Evolutionary conservation across 2,113 vertebrate genomes (phyloP).

Genomic region (Pavo muticus): DNA sequence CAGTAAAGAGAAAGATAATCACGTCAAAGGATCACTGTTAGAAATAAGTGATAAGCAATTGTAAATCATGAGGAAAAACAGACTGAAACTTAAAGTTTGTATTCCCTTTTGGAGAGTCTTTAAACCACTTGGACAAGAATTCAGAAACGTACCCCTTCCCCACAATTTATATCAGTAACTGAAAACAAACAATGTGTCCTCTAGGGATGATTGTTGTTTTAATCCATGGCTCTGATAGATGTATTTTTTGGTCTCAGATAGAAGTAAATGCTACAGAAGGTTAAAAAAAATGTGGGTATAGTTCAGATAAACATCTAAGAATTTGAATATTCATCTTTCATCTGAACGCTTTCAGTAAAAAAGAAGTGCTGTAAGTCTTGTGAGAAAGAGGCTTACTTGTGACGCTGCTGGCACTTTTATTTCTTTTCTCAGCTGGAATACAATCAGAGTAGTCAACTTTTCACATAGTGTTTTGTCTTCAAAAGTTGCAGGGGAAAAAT

Average conservation of each 20-base stretch:
- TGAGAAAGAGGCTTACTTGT: conserved; percentile 54
- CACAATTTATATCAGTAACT: neutral
- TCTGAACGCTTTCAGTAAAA: conserved; percentile 22
- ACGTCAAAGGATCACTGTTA: neutral
- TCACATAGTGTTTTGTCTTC: conserved; percentile 61
- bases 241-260: neutral
- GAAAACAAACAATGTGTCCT: neutral
- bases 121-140: neutral
- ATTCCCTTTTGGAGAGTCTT: neutral
- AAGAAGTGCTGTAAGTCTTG: neutral
- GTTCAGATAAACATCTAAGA: conserved; percentile 44
- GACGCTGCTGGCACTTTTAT: conserved; percentile 39
- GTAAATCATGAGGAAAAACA: neutral
- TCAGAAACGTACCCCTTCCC: neutral
- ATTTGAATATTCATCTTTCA: conserved; percentile 19
- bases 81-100: neutral
- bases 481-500: conserved; percentile 4
- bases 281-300: conserved; percentile 49
- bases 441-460: conserved; percentile 21
- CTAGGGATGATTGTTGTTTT: neutral
- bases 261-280: conserved; percentile 27
- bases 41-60: neutral
- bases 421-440: conserved; percentile 64
- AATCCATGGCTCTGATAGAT: neutral
- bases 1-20: neutral